These are phyloP conservation scores for Epicauta chinensis DNA, from an alignment of 1,140 invertebrate species.

Conservation along the genomic window DNA sequence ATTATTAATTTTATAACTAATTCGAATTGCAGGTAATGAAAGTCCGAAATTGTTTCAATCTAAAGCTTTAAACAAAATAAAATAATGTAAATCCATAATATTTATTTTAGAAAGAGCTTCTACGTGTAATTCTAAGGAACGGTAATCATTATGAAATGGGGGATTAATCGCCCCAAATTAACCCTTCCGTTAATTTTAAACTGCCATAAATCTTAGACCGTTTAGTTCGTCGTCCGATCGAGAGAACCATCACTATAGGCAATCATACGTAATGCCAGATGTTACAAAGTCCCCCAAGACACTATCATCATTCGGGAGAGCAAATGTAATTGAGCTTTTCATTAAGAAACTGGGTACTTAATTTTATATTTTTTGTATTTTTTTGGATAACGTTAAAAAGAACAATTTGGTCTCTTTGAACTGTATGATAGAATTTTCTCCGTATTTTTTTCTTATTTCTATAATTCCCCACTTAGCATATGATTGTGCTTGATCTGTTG, in stretches of 20 bases:
- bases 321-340: constrained; percentile 10
- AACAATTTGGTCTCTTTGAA: constrained; percentile 5
- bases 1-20: no score
- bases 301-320: constrained; percentile 14
- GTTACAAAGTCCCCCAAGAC: constrained; percentile 22
- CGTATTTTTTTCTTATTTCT: neutral
- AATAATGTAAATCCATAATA: no score
- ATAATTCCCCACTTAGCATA: constrained; percentile 23
- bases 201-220: constrained; percentile 27
- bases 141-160: constrained; percentile 6
- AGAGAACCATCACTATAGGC: constrained; percentile 1
- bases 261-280: constrained; percentile 22
- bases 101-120: no score
- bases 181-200: constrained; percentile 30
- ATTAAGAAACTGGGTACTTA: constrained; percentile 3
- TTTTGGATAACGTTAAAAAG: no score
- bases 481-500: constrained; percentile 22
- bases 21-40: no score
- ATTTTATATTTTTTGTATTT: no score
- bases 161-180: constrained; percentile 28
- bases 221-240: constrained; percentile 21
- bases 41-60: no score
- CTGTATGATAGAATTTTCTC: constrained; percentile 10
- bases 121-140: neutral
- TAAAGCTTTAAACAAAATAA: no score